Conservation (phyloP, 2,113 vertebrate species). For the Leptobrachium leishanense region DNA sequence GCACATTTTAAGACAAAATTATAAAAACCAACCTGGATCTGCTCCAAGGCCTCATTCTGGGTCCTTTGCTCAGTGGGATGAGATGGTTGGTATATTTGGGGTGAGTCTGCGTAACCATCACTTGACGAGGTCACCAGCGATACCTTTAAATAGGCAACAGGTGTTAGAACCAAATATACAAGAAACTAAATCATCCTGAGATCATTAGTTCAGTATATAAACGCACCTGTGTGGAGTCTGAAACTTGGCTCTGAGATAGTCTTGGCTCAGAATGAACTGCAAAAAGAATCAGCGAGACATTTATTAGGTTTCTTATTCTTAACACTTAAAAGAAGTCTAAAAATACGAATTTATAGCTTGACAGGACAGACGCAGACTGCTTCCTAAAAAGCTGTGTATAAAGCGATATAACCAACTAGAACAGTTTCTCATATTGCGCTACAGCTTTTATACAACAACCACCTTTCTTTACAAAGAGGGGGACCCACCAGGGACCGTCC, state of each 20-base stretch:
- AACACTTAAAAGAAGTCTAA: too few species aligned
- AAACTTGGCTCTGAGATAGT: conserved; percentile 79
- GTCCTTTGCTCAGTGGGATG: conserved; percentile 83
- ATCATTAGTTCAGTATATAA: background rate
- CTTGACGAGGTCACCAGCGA: conserved; percentile 84
- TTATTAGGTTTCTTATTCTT: too few species aligned
- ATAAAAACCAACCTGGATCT: conserved; percentile 79
- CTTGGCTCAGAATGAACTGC: conserved; percentile 85
- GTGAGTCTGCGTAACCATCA: conserved; percentile 77
- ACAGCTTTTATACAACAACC: too few species aligned
- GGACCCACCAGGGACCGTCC: too few species aligned
- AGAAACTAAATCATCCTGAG: background rate
- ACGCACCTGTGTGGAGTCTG: conserved; percentile 88
- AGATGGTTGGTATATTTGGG: conserved; percentile 85
- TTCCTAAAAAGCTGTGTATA: too few species aligned
- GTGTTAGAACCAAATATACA: background rate
- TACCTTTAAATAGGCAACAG: conserved; percentile 61
- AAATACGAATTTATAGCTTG: too few species aligned
- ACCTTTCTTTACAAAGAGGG: too few species aligned
- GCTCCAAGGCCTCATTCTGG: conserved; percentile 83
- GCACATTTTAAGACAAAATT: background rate
- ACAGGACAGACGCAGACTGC: too few species aligned
- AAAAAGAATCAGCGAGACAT: conserved; percentile 11
- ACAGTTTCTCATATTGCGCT: too few species aligned
- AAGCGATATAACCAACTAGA: too few species aligned